phyloP scores from a whole-genome alignment of 2,113 vertebrate species.

The Lagopus muta region DNA sequence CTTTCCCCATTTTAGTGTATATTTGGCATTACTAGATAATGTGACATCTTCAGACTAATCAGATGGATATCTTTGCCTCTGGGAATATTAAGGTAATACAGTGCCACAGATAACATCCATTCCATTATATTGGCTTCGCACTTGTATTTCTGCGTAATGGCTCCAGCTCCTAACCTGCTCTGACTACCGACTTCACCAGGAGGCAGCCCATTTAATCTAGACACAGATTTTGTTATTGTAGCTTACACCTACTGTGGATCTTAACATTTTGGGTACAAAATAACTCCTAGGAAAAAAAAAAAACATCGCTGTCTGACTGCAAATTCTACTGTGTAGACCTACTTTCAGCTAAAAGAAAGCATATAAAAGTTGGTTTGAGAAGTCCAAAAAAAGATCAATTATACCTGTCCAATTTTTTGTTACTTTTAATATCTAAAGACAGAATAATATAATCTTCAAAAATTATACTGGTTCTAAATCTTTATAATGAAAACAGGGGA shows the following conservation, averaged over 20 bases:
- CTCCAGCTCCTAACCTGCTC: not conserved
- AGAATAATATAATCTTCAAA: not conserved
- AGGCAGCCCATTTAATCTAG: not conserved
- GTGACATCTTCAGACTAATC: slow-evolving; percentile 9
- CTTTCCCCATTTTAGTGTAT: slow-evolving; percentile 23
- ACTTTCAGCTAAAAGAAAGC: not conserved
- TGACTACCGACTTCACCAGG: not conserved
- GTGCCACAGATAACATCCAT: not conserved
- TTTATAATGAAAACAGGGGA: not conserved
- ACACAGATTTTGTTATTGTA: slow-evolving; percentile 7
- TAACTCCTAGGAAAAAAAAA: not conserved
- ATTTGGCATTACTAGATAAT: not conserved
- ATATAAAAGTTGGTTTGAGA: not conserved
- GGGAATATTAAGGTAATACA: slow-evolving; percentile 22
- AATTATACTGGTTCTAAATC: not conserved
- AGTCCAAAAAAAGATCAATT: not conserved
- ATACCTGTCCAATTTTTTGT: not conserved
- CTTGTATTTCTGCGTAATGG: not conserved
- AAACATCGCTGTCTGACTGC: not conserved
- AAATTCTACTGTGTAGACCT: not conserved
- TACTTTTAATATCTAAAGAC: not conserved
- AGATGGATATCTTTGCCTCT: not conserved
- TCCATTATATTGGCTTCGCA: not conserved
- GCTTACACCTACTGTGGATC: not conserved
- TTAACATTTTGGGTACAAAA: not conserved